A percentile compares a stretch with the other conserved stretches of the same genome.
Evolutionary conservation across 2,888 invertebrate genomes (phyloP).

Genomic region (Mimas tiliae): DNA sequence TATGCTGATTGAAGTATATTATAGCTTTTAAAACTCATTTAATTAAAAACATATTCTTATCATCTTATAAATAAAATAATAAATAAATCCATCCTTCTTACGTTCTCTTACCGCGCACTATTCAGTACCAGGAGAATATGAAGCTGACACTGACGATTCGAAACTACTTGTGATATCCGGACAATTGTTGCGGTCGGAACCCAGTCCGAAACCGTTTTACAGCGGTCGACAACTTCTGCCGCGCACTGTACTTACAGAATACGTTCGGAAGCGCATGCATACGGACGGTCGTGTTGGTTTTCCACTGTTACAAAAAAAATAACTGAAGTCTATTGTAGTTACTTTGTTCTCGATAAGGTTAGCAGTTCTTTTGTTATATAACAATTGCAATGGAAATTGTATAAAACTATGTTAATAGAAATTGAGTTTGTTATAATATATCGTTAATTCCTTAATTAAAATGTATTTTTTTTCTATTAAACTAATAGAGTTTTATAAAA

Average conservation of each 20-base stretch:
- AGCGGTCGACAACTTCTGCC: conserved; percentile 9
- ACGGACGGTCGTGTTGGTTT: conserved; percentile 2
- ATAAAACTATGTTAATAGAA: background rate
- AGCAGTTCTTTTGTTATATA: background rate
- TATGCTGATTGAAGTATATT: too few relatives aligned
- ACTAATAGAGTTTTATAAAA: too few relatives aligned
- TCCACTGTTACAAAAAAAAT: conserved; percentile 8
- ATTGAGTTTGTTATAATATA: too few relatives aligned
- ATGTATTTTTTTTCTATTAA: too few relatives aligned
- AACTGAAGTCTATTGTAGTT: conserved; percentile 1
- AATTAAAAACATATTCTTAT: too few relatives aligned
- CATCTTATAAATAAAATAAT: too few relatives aligned
- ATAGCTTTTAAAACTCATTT: too few relatives aligned
- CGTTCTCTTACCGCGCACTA: background rate
- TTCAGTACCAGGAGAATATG: conserved; percentile 1
- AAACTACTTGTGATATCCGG: conserved; percentile 19
- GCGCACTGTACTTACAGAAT: background rate
- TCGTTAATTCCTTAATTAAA: too few relatives aligned
- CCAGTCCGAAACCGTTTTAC: conserved; percentile 14
- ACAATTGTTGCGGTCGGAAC: conserved; percentile 21
- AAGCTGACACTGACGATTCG: background rate
- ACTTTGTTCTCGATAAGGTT: background rate
- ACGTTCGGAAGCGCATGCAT: conserved; percentile 7
- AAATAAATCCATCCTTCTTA: too few relatives aligned
- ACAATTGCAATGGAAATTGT: background rate